Evolutionary conservation across 2,797 vertebrate species (phyloP), one percentile per base, ranked within the genome.

Genomic region (Petrocephalus schoutedeni): DNA sequence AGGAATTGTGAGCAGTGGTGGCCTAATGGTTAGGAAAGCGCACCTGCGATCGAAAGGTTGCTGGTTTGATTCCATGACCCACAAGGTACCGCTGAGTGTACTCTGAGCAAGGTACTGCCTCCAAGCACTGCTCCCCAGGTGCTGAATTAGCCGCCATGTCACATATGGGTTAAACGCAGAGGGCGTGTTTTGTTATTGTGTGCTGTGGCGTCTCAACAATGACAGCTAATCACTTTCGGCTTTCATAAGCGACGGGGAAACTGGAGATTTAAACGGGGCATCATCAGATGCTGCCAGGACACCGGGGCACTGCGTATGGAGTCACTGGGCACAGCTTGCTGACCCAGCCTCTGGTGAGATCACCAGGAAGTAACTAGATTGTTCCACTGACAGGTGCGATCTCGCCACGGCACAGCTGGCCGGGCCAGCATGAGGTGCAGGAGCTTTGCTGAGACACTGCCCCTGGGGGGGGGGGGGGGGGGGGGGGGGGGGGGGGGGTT

Each of bases 301-400:
- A 84, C 49, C 49, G 54, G 45, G 45, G 21, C 51, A 84, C 82
- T 84, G 23, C 8, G 14, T 28, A 54, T 21, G 82, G 51, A 45
- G 7, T 54, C 51, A 54, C 82, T 53, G 82, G 23, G 0, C 54
- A 53, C 10, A 84, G 51, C 51, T 84, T 21, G 23, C 45, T 28
- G 82, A 23, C 82, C 51, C 82, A 84, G 51, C n/a, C 77, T n/a
- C 77, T 74, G 32, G 67, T 41, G 67, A 74, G 16, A 74, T 74
- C 32, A 4, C 14, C 45, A 28, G 51, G 82, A 53, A 28, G 51
- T 54, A 53, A 54, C 45, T 53, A n/a, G 36, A 83, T 16, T 83
- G 19, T 23, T 49, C 82, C 54, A 49, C 45, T 84, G 82, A 53
- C 82, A 14, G 49, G 28, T 7, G 21, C 10, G n/a, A 28, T 6